Percentiles rank a stretch among this genome's conserved stretches.
These are phyloP conservation scores for Phortica magna DNA, from an alignment of 2,888 invertebrate genomes.

Conservation along the genomic window DNA sequence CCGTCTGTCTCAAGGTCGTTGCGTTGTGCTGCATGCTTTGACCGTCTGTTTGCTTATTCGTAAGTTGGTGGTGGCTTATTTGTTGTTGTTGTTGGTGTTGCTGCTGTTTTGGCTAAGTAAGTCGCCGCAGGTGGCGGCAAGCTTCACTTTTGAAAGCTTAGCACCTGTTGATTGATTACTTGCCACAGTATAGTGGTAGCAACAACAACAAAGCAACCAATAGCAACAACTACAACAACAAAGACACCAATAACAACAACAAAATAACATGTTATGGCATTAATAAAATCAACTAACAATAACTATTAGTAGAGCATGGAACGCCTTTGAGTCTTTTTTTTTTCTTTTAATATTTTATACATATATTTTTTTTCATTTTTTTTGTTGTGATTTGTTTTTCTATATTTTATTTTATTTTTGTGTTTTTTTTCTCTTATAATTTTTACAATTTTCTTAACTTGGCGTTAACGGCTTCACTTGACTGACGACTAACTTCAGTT, in stretches of 20 bases:
- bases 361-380: conserved; percentile 2
- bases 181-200: conserved; percentile 27
- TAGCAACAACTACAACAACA: conserved; percentile 18
- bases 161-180: conserved; percentile 69
- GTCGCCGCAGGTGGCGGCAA: background rate
- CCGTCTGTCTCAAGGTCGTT: conserved; percentile 59
- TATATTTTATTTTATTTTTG: background rate
- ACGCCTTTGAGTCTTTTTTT: conserved; percentile 57
- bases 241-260: conserved; percentile 33
- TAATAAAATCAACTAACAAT: background rate
- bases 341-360: background rate
- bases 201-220: conserved; percentile 38
- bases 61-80: background rate
- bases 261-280: conserved; percentile 23
- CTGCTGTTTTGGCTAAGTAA: background rate
- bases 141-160: conserved; percentile 62
- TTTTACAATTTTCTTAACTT: too few species aligned
- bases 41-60: conserved; percentile 31
- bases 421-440: background rate
- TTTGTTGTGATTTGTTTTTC: background rate
- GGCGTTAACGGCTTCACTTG: conserved; percentile 4
- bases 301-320: conserved; percentile 43
- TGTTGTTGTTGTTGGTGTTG: background rate
- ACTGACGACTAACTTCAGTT: background rate
- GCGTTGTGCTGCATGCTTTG: conserved; percentile 33